These are phyloP conservation scores for Nasonia oneida DNA, from an alignment of 2,888 invertebrate genomes.

Conservation along the genomic window DNA sequence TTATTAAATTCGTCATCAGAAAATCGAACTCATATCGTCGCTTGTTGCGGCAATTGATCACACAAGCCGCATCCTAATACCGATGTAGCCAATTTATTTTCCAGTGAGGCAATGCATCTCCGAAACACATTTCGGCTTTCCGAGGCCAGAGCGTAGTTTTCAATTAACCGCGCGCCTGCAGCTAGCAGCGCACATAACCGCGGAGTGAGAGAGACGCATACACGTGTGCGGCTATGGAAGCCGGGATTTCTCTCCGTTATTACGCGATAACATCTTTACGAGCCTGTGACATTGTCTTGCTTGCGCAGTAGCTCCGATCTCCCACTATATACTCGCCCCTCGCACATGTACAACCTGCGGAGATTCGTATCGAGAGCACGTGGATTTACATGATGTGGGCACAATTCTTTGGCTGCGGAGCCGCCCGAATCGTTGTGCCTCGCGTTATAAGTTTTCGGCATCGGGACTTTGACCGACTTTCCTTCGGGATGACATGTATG, in stretches of 20 bases:
- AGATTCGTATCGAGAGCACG: conserved; percentile 41
- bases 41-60: neutral
- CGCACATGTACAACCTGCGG: too few relatives aligned
- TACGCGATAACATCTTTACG: conserved; percentile 49
- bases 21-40: neutral
- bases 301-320: neutral
- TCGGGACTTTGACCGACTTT: conserved; percentile 41
- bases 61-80: neutral
- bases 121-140: neutral
- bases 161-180: conserved; percentile 27
- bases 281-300: conserved; percentile 38
- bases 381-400: conserved; percentile 20
- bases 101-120: too few relatives aligned
- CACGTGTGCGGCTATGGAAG: neutral
- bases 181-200: neutral
- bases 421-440: neutral
- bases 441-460: neutral
- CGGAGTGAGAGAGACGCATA: neutral
- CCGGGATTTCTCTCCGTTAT: conserved; percentile 28
- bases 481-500: neutral
- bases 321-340: neutral
- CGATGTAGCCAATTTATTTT: neutral
- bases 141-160: neutral
- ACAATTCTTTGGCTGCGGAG: neutral
- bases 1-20: neutral